phyloP scores from a whole-genome alignment of 2,888 invertebrate species.

The Drosophila setosimentum region DNA sequence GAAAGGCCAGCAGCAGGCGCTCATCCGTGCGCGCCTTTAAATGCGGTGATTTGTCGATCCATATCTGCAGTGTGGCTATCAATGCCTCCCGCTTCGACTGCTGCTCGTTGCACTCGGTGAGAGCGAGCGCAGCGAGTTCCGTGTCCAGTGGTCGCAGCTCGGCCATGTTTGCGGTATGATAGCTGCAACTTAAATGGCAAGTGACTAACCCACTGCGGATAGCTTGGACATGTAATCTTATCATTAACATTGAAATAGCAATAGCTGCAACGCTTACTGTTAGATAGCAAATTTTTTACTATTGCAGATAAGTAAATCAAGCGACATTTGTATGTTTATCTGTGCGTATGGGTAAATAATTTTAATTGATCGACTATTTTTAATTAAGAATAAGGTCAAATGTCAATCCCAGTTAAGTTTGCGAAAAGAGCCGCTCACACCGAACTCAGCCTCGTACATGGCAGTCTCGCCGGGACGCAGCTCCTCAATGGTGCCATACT shows the following conservation, averaged over 20 bases:
- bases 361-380: conserved; percentile 72
- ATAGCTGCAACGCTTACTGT: conserved; percentile 25
- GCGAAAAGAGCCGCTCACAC: conserved; percentile 76
- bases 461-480: conserved; percentile 67
- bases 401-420: conserved; percentile 72
- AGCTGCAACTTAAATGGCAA: conserved; percentile 47
- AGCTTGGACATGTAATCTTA: conserved; percentile 31
- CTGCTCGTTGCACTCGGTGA: conserved; percentile 73
- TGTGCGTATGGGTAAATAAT: conserved; percentile 6
- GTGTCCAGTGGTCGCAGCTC: conserved; percentile 51
- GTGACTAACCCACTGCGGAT: not conserved
- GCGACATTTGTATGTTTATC: conserved; percentile 50
- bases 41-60: conserved; percentile 74
- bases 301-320: conserved; percentile 51
- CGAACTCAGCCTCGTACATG: conserved; percentile 79
- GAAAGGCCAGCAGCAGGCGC: conserved; percentile 68
- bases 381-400: conserved; percentile 26
- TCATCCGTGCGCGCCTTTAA: conserved; percentile 66
- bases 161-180: conserved; percentile 51
- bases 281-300: conserved; percentile 16
- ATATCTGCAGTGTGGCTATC: conserved; percentile 58
- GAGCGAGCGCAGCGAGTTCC: conserved; percentile 61
- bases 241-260: conserved; percentile 20
- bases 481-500: conserved; percentile 77
- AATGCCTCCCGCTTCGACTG: conserved; percentile 39